These are phyloP conservation scores for Anolis sagrei DNA, from an alignment of 2,113 vertebrate genomes.

Conservation along the genomic window DNA sequence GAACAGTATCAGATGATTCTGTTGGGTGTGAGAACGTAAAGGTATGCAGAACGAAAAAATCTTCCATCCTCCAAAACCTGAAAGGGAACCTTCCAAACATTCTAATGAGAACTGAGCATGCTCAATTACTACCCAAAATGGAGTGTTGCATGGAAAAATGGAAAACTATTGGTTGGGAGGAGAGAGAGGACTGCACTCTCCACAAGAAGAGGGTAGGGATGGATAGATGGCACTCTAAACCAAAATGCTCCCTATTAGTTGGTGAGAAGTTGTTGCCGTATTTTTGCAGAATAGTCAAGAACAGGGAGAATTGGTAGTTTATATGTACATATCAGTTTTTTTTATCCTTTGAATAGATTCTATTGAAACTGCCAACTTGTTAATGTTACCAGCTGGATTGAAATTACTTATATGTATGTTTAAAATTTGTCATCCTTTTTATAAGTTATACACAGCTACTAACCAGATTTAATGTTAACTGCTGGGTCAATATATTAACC, in stretches of 20 bases:
- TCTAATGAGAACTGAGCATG: neutral
- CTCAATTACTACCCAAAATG: neutral
- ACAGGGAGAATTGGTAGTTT: neutral
- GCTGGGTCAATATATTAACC: neutral
- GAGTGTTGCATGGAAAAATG: neutral
- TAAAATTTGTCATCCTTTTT: neutral
- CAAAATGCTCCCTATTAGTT: neutral
- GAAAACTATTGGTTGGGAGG: neutral
- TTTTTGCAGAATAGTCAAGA: neutral
- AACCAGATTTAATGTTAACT: neutral
- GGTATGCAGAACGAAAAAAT: slow-evolving; percentile 18
- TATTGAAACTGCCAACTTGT: neutral
- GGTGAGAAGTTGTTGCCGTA: neutral
- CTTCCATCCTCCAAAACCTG: neutral
- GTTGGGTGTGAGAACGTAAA: slow-evolving; percentile 1
- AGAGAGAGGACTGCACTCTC: neutral
- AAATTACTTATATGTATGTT: neutral
- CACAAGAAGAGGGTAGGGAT: neutral
- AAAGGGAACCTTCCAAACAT: neutral
- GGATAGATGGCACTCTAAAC: neutral
- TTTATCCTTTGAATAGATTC: neutral
- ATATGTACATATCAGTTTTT: neutral
- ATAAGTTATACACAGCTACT: neutral
- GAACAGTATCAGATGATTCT: neutral
- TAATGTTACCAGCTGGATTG: neutral